Base-by-base conservation (phyloP, 2,888 invertebrate species). In the Drymonia ruficornis region DNA sequence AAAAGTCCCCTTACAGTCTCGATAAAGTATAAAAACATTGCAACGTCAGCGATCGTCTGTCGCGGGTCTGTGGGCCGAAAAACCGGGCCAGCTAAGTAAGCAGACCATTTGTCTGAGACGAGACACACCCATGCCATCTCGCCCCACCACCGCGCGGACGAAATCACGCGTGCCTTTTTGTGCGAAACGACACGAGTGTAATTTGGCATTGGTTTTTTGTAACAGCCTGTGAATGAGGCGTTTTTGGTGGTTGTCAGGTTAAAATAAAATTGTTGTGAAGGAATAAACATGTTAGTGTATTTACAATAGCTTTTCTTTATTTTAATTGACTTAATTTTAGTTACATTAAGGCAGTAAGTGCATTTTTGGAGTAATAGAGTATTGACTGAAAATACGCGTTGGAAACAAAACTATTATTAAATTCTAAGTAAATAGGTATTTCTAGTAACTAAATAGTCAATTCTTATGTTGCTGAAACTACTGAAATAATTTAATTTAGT, bases 71-170 rank as follows among this genome's bases (percentile, higher is more conserved):
- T 58, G 49, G 59, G 63, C 59, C 61, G 63, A 67, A 67, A 67
- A 72, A 72, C 64, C 56, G 61, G 59, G 67, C 59, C 65, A 56
- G 63, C 62, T 67, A 72, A 73, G 76, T 74, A 67, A 73, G 72
- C 71, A 63, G 51, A 52, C 65, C 68, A 71, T 76, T 76, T 72
- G 72, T 77, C 73, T 70, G 67, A 64, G 70, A 62, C 70, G 59
- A 63, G 68, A 70, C 67, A 66, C 61, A 54, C 63, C 51, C 49
- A 50, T 48, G 31, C 44, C 31, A 19, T 42, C 29, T 19, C 44
- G 45, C 42, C 28, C 34, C 29, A 44, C 43, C 40, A 45, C 49
- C n/a, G 16, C 45, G 12, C 19, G 45, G 43, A 18, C 45, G 45
- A n/a, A 53, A 56, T 34, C 42, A 55, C 56, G 56, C 56, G 57